Percentiles rank a stretch among this genome's conserved stretches.
These are phyloP conservation scores for Rambutsinella grinnellia DNA, from an alignment of 2,888 invertebrate species.

Conservation along the genomic window DNA sequence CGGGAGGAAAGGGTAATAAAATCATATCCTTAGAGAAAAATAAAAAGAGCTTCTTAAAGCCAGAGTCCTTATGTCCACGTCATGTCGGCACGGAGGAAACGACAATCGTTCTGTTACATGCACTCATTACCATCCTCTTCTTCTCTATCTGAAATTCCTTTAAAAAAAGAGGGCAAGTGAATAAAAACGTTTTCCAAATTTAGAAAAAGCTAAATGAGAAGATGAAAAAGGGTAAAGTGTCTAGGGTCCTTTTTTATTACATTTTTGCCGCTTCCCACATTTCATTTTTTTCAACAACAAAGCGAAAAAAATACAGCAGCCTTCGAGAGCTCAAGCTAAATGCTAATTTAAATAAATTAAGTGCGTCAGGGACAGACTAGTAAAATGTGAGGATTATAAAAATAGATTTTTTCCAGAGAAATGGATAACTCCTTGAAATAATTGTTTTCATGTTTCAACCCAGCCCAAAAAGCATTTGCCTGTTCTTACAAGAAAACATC, in stretches of 20 bases:
- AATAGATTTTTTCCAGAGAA: not conserved
- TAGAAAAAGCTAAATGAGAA: not conserved
- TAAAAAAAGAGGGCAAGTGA: too few relatives aligned
- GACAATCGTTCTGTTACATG: not conserved
- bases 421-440: not conserved
- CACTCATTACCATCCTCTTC: not conserved
- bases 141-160: too few relatives aligned
- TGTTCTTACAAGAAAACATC: not conserved
- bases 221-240: not conserved
- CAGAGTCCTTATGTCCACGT: not conserved
- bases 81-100: not conserved
- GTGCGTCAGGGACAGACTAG: not conserved
- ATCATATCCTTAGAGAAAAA: constrained; percentile 23
- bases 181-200: not conserved
- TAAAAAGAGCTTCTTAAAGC: constrained; percentile 5
- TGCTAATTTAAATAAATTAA: not conserved
- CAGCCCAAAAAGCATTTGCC: not conserved
- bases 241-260: not conserved
- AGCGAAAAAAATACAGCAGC: not conserved
- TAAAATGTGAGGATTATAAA: not conserved
- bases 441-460: not conserved
- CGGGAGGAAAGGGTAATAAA: constrained; percentile 37
- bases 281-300: not conserved
- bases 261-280: not conserved
- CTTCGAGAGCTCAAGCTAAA: not conserved